phyloP scores from a whole-genome alignment of 2,797 vertebrate species.

The Buphagus erythrorhynchus region DNA sequence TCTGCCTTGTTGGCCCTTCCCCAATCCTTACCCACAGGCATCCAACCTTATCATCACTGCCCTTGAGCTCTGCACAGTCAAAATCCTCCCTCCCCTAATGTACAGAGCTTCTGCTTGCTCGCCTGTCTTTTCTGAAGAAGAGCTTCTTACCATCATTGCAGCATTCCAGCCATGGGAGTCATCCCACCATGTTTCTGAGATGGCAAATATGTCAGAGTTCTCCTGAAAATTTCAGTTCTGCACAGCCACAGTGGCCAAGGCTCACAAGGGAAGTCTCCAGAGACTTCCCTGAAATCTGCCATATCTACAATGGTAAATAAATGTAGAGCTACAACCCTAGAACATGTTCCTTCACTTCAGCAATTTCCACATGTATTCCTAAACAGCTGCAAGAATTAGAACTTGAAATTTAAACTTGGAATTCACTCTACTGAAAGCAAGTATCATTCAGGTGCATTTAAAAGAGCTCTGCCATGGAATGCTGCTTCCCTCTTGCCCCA shows the following conservation, averaged over 20 bases:
- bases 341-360: neutral
- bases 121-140: neutral
- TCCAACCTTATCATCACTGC: neutral
- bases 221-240: neutral
- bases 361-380: neutral
- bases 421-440: neutral
- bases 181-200: rapidly evolving
- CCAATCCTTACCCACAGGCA: rapidly evolving
- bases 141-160: rapidly evolving
- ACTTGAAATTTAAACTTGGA: neutral
- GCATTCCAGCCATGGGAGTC: neutral
- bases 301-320: neutral
- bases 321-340: neutral
- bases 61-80: neutral
- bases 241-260: neutral
- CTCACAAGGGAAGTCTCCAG: neutral
- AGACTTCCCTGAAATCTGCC: neutral
- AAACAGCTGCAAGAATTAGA: neutral
- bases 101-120: neutral
- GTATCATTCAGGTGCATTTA: neutral
- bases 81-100: neutral
- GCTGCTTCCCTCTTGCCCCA: no score
- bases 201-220: no score
- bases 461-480: neutral
- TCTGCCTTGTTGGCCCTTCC: neutral